Conservation (phyloP, 2,797 vertebrate genomes). For the Typhlichthys eigenmanni region DNA sequence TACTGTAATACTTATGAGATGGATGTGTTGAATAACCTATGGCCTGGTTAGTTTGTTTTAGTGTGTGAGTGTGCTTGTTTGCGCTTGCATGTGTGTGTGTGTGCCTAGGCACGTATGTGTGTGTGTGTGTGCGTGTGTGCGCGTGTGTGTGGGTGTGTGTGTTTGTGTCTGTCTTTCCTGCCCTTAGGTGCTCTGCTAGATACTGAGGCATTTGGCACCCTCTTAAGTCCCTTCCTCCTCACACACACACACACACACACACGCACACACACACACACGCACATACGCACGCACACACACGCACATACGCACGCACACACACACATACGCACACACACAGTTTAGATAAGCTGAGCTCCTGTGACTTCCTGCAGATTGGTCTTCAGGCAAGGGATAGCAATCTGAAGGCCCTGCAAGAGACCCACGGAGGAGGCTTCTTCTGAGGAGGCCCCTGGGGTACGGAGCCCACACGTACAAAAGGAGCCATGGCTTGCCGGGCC, state of each 20-base stretch:
- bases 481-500: conserved; percentile 24
- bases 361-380: conserved; percentile 75
- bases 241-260: conserved; percentile 24
- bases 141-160: conserved; percentile 4
- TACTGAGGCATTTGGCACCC: conserved; percentile 71
- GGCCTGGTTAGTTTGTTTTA: conserved; percentile 45
- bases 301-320: conserved; percentile 56
- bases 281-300: too few relatives aligned
- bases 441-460: conserved; percentile 31
- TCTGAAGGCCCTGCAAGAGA: conserved; percentile 59
- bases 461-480: conserved; percentile 29
- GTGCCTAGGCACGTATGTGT: not conserved
- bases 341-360: conserved; percentile 70
- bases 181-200: conserved; percentile 65
- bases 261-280: conserved; percentile 24
- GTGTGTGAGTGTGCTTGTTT: conserved; percentile 27
- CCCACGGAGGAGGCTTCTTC: conserved; percentile 40
- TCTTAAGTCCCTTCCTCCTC: conserved; percentile 55
- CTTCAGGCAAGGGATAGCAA: conserved; percentile 67
- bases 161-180: conserved; percentile 48
- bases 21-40: conserved; percentile 63
- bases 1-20: conserved; percentile 42
- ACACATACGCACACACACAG: conserved; percentile 27
- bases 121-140: conserved; percentile 49
- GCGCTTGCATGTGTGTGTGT: conserved; percentile 19